Evolutionary conservation across 1,140 invertebrate genomes (phyloP), one percentile per base, ranked within the genome.

Genomic region (Spodoptera litura): DNA sequence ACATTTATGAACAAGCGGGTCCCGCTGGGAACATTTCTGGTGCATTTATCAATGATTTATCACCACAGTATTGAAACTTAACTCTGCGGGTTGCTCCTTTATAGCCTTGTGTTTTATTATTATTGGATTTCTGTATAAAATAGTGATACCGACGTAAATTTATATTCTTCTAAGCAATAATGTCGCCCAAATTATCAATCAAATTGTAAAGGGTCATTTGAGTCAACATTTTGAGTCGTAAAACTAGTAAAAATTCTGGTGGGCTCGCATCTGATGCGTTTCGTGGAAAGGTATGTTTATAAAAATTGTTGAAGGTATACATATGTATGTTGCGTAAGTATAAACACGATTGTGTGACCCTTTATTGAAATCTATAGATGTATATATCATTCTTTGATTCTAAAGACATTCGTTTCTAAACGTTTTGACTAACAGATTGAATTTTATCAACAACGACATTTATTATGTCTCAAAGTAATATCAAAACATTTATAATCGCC

Each of bases 31-130:
- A 56, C 66, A 78, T 64, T 77, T 83, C 78, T 79, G 76, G 78
- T 74, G 79, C 78, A 78, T 75, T 81, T 78, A 70, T 52, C 31
- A 55, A 59, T 74, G 75, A 83, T 87, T 85, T 83, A 85, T 87
- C 72, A 82, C 76, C 49, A 9, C 72, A 25, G 66, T 81, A 83
- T 85, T 81, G 78, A 81, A 82, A 81, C 55, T 72, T 70, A 38
- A 61, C 85, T 81, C 83, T 35, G 83, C 83, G 79, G 85, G 85
- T 59, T 61, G 64, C 68, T 68, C 61, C 52, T 83, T 85, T 79
- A 81, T 82, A 35, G 59, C 72, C 61, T 64, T 38, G 49, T 64
- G 49, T 76, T 76, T 76, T 76, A 76, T 76, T 76, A 76, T 76
- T 61, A 59, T 74, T 51, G 38, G 71, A 74, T 56, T 74, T 51